Evolutionary conservation across 1,140 invertebrate genomes (phyloP).

Genomic region (Lucilia cuprina): DNA sequence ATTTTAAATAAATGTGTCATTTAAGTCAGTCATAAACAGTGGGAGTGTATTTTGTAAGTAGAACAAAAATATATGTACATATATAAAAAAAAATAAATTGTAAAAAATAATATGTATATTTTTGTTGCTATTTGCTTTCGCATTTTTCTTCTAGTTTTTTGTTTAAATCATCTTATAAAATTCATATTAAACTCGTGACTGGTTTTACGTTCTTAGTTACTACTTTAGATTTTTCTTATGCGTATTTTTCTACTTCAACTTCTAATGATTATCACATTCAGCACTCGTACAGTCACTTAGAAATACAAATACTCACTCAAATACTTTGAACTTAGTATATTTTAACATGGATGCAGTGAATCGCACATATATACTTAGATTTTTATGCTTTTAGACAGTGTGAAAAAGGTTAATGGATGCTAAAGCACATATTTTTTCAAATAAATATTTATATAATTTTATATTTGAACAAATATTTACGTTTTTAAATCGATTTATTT

Average conservation of each 20-base stretch:
- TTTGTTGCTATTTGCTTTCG: too few species aligned
- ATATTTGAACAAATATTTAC: too few species aligned
- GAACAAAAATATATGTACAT: not conserved
- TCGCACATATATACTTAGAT: too few species aligned
- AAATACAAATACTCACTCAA: not conserved
- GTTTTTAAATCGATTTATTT: too few species aligned
- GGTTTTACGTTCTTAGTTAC: not conserved
- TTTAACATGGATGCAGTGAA: too few species aligned
- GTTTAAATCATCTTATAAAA: not conserved
- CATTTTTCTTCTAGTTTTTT: not conserved
- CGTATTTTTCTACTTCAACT: not conserved
- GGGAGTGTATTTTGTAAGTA: not conserved
- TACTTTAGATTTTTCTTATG: too few species aligned
- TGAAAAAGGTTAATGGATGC: too few species aligned
- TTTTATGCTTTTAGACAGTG: too few species aligned
- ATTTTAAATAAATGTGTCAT: not conserved
- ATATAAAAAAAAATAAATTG: not conserved
- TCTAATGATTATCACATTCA: conserved; percentile 2
- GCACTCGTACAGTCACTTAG: not conserved
- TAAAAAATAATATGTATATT: too few species aligned
- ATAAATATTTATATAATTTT: too few species aligned
- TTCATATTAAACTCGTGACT: not conserved
- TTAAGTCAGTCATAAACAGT: not conserved
- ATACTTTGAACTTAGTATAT: too few species aligned
- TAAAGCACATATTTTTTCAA: too few species aligned